phyloP scores from a whole-genome alignment of 2,888 invertebrate species.

The Cheilosia scutellata region DNA sequence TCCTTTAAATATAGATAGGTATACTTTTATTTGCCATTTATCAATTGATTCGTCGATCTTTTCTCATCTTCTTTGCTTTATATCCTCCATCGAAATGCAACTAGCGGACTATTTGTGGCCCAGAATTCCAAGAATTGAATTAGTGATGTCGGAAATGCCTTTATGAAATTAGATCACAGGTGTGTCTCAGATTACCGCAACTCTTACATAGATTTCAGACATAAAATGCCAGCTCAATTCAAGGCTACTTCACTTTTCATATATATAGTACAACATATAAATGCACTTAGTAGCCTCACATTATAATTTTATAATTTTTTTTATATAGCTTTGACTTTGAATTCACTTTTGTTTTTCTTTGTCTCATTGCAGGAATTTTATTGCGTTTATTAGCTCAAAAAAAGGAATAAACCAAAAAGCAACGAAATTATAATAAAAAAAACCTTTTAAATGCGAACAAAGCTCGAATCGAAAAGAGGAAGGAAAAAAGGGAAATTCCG shows the following conservation, averaged over 20 bases:
- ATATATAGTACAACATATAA: conserved; percentile 4
- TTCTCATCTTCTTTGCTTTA: background rate
- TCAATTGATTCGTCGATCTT: conserved; percentile 2
- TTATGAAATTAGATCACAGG: conserved; percentile 50
- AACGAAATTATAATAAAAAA: conserved; percentile 25
- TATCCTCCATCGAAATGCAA: conserved; percentile 31
- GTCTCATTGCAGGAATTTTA: conserved; percentile 83
- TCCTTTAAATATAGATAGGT: conserved; percentile 4
- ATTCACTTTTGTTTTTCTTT: conserved; percentile 58
- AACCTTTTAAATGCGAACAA: conserved; percentile 79
- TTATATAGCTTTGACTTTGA: conserved; percentile 48
- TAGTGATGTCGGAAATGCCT: conserved; percentile 76
- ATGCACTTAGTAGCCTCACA: conserved; percentile 60
- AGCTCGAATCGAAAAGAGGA: conserved; percentile 80
- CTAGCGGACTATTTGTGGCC: conserved; percentile 30
- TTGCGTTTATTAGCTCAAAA: conserved; percentile 71
- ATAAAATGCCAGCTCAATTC: background rate
- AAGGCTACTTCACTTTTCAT: conserved; percentile 34
- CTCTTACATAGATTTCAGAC: background rate
- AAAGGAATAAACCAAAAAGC: conserved; percentile 10
- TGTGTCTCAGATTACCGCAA: conserved; percentile 38
- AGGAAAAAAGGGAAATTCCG: conserved; percentile 82
- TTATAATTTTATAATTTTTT: conserved; percentile 29
- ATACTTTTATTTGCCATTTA: conserved; percentile 7
- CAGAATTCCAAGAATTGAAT: conserved; percentile 82